These are phyloP conservation scores for Lottia scabra DNA, from an alignment of 2,888 invertebrate species.

Conservation along the genomic window DNA sequence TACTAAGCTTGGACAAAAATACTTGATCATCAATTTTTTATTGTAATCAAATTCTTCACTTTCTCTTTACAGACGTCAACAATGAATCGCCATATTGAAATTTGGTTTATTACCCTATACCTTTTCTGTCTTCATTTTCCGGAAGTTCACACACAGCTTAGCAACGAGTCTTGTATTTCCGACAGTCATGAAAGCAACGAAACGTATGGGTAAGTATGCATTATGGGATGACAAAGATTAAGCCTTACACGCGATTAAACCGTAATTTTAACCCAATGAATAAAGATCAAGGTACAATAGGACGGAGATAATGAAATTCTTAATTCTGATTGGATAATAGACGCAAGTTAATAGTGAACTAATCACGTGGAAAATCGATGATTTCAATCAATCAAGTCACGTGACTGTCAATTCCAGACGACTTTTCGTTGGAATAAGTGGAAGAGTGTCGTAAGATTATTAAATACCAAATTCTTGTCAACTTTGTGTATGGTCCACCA, in stretches of 20 bases:
- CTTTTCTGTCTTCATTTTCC: neutral
- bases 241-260: neutral
- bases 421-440: too few relatives aligned
- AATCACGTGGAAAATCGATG: neutral
- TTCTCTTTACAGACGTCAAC: neutral
- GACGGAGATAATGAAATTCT: neutral
- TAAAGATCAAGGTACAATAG: neutral
- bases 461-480: neutral
- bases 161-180: neutral
- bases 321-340: neutral
- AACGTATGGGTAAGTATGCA: neutral
- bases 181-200: neutral
- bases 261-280: neutral
- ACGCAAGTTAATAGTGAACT: neutral
- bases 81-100: neutral
- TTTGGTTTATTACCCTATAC: neutral
- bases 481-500: neutral
- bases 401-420: too few relatives aligned
- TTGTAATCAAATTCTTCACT: too few relatives aligned
- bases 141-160: neutral
- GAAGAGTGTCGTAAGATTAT: too few relatives aligned
- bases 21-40: too few relatives aligned
- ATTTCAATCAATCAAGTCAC: neutral
- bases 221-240: neutral
- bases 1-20: too few relatives aligned